Conservation (phyloP, 1,140 invertebrate genomes). For the Galleria mellonella region DNA sequence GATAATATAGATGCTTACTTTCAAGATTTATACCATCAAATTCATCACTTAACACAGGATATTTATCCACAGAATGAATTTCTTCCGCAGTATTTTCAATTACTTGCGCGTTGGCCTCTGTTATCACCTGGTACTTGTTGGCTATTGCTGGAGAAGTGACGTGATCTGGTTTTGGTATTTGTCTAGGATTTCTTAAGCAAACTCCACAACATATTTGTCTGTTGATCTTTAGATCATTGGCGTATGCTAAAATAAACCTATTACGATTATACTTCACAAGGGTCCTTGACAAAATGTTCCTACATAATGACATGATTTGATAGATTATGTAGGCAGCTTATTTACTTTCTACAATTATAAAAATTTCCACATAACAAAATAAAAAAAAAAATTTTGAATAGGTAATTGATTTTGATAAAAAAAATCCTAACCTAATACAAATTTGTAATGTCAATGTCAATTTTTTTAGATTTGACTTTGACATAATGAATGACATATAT, state of each 20-base stretch:
- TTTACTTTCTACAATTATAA: too few species aligned
- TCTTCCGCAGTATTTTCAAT: constrained; percentile 82
- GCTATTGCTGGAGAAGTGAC: constrained; percentile 43
- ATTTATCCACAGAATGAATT: constrained; percentile 58
- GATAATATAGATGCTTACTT: constrained; percentile 50
- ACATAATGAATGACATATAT: too few species aligned
- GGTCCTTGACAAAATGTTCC: constrained; percentile 14
- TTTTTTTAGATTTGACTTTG: too few species aligned
- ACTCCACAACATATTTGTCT: constrained; percentile 55
- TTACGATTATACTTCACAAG: background rate
- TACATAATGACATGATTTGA: too few species aligned
- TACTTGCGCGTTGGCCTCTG: constrained; percentile 77
- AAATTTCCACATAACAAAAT: too few species aligned
- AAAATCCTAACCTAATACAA: too few species aligned
- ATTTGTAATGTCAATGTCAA: too few species aligned
- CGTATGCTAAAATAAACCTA: constrained; percentile 2
- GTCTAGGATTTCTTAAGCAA: constrained; percentile 69
- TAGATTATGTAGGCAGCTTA: too few species aligned
- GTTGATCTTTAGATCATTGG: constrained; percentile 12
- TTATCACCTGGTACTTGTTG: constrained; percentile 76
- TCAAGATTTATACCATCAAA: constrained; percentile 68
- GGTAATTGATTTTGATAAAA: too few species aligned
- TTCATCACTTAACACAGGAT: constrained; percentile 69
- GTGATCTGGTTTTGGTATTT: constrained; percentile 58
- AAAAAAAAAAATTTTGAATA: too few species aligned